phyloP scores from a whole-genome alignment of 2,888 invertebrate genomes.

The Meandrusa payeni region DNA sequence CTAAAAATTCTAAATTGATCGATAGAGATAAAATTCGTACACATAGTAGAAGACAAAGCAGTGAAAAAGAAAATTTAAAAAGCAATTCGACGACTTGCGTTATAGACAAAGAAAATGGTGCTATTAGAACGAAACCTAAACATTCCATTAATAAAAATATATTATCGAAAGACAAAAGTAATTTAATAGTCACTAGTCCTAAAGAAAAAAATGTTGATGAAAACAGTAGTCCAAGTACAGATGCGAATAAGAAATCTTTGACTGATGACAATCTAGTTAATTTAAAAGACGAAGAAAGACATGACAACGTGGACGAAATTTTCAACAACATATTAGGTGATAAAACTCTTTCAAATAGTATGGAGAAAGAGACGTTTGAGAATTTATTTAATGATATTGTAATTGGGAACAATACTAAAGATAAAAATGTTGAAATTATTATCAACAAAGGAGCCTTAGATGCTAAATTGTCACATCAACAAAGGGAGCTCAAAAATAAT shows the following conservation, averaged over 20 bases:
- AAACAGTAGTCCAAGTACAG: conserved; percentile 48
- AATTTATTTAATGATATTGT: conserved; percentile 65
- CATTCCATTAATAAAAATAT: conserved; percentile 74
- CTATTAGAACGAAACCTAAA: conserved; percentile 75
- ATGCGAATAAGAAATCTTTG: conserved; percentile 42
- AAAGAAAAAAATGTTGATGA: conserved; percentile 58
- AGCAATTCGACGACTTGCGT: conserved; percentile 45
- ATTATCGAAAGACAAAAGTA: conserved; percentile 75
- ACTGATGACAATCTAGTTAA: conserved; percentile 46
- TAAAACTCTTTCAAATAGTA: conserved; percentile 47
- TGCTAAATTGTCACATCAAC: conserved; percentile 29
- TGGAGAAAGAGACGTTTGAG: conserved; percentile 61
- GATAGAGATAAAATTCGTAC: conserved; percentile 64
- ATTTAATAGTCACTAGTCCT: conserved; percentile 65
- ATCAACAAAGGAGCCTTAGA: conserved; percentile 40
- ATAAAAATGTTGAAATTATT: conserved; percentile 37
- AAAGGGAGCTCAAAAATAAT: conserved; percentile 53
- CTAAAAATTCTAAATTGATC: conserved; percentile 60
- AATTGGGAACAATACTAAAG: conserved; percentile 34
- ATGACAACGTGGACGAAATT: conserved; percentile 57
- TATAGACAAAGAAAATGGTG: conserved; percentile 69
- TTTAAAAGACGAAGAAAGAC: conserved; percentile 36
- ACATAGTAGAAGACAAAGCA: conserved; percentile 51
- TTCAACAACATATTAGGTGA: conserved; percentile 62
- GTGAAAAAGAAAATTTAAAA: conserved; percentile 66